Evolutionary conservation across 2,797 vertebrate genomes (phyloP), one percentile per base, ranked within the genome.

Genomic region (Octomys mimax): DNA sequence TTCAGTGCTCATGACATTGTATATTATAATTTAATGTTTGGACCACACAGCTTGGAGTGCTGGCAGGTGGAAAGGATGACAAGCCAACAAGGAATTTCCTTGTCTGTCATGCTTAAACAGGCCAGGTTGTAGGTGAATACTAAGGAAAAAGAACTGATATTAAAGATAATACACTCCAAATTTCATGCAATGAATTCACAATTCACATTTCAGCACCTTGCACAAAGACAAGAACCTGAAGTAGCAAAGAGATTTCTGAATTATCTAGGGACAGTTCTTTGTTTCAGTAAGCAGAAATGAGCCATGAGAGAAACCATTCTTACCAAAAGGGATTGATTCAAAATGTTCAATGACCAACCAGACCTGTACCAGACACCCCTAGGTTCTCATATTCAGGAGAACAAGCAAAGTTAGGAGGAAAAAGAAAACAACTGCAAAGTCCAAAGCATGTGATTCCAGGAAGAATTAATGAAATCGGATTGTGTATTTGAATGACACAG

Each of bases 381-480:
- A 78, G 49, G 8, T 77, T 94, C 91, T 92, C 85, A 81, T 94
- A 87, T 84, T 87, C 85, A 91, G 73, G 92, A 91, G 6, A 96
- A 39, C n/a, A 92, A 87, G 39, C 31, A 3, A 83, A 36, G 22
- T 26, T 84, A 92, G 80, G 39, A 22, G 52, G 75, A 86, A 78
- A 77, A 93, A 84, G 39, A 75, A 84, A 93, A 92, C 18, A 91
- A 89, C 64, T 49, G 68, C 82, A 92, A 89, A 94, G 49, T 24
- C 61, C 95, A 81, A 78, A 70, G 64, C 82, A 94, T 79, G 78
- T 49, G 26, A 95, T 80, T 95, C 64, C n/a, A 91, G 18, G n/a
- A 94, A 93, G 75, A 88, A 95, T 90, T 92, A 87, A 95, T 89
- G 61, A 96, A 81, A 49, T 93, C 54, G 88, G 52, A 80, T 64